Evolutionary conservation across 2,888 invertebrate species (phyloP).

Genomic region (Acleris cristana): DNA sequence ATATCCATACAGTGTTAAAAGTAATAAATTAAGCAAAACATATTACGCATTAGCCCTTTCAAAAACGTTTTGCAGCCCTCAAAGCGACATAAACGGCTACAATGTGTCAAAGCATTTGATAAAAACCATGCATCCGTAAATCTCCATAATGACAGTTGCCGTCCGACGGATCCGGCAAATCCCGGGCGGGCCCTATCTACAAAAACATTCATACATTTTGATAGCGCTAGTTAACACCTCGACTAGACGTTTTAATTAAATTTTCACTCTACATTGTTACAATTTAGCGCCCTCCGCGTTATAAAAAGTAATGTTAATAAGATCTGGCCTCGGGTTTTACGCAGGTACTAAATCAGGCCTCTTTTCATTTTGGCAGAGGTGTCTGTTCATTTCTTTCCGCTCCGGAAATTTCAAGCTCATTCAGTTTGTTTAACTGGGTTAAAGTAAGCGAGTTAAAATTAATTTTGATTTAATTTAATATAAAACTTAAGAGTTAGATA

Average conservation of each 20-base stretch:
- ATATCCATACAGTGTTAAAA: too few species aligned
- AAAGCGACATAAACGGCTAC: not conserved
- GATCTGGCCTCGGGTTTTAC: slow-evolving; percentile 72
- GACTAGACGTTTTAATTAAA: slow-evolving; percentile 79
- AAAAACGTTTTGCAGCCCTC: not conserved
- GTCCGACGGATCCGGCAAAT: slow-evolving; percentile 40
- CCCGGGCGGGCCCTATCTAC: slow-evolving; percentile 41
- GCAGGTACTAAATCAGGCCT: slow-evolving; percentile 76
- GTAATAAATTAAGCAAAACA: too few species aligned
- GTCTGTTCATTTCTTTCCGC: slow-evolving; percentile 76
- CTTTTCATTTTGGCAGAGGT: slow-evolving; percentile 77
- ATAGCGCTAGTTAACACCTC: slow-evolving; percentile 71
- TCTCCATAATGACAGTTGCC: slow-evolving; percentile 25
- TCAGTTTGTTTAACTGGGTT: slow-evolving; percentile 35
- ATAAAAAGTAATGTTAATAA: slow-evolving; percentile 83
- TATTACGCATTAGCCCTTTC: not conserved
- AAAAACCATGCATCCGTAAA: slow-evolving; percentile 29
- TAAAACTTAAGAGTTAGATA: slow-evolving; percentile 17
- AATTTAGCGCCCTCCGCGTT: slow-evolving; percentile 74
- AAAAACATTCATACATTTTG: slow-evolving; percentile 62
- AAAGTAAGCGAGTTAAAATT: slow-evolving; percentile 22
- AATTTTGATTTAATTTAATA: slow-evolving; percentile 22
- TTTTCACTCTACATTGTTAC: slow-evolving; percentile 75
- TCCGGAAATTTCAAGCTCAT: slow-evolving; percentile 61
- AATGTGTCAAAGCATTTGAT: slow-evolving; percentile 16